Evolutionary conservation across 2,113 vertebrate species (phyloP).

Genomic region (Microcebus griseorufus): DNA sequence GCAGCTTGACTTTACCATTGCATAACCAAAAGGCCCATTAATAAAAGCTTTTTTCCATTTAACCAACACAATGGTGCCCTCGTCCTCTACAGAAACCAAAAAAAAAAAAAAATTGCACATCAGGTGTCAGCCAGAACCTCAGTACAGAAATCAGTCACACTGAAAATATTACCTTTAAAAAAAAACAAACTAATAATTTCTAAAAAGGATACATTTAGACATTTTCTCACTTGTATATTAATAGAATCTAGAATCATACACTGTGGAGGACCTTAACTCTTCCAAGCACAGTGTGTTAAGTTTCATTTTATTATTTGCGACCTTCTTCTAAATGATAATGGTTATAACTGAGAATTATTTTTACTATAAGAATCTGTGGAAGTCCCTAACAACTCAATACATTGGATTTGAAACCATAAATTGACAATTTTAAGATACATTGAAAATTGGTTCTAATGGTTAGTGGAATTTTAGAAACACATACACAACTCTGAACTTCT

Average conservation of each 20-base stretch:
- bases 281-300: accelerated
- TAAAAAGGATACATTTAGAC: neutral
- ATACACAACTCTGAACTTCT: neutral
- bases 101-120: neutral
- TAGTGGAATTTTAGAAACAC: slow-evolving; percentile 38
- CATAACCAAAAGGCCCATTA: neutral
- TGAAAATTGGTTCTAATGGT: neutral
- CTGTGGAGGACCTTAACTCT: neutral
- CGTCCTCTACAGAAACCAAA: slow-evolving; percentile 17
- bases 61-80: neutral
- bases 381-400: slow-evolving; percentile 63
- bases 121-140: neutral
- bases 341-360: slow-evolving; percentile 32
- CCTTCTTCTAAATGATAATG: slow-evolving; percentile 15
- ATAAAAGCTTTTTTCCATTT: neutral
- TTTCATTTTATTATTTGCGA: slow-evolving; percentile 64
- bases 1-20: slow-evolving; percentile 22
- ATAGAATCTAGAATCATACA: neutral
- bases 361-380: neutral
- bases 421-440: neutral
- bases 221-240: neutral
- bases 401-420: slow-evolving; percentile 46
- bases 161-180: slow-evolving; percentile 22
- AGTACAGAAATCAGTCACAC: slow-evolving; percentile 10
- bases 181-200: neutral